A percentile compares a stretch with the other conserved stretches of the same genome.
phyloP scores from a whole-genome alignment of 2,797 vertebrate species.

The Merluccius polli region DNA sequence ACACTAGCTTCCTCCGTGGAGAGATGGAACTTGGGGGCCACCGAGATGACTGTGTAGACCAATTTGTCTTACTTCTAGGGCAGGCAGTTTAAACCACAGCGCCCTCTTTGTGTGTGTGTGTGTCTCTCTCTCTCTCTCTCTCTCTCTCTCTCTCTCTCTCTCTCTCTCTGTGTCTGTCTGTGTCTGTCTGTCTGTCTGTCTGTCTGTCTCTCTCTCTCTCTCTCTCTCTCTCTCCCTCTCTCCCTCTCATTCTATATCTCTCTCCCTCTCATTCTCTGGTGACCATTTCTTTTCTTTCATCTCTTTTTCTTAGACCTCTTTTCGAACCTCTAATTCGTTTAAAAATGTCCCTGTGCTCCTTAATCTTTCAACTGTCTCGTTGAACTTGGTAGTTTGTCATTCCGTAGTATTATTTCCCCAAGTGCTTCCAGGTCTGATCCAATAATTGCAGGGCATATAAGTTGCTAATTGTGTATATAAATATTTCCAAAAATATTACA shows the following conservation, averaged over 20 bases:
- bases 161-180: conserved; percentile 39
- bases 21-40: conserved; percentile 47
- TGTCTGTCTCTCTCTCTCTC: not conserved
- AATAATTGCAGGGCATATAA: not conserved
- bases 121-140: conserved; percentile 32
- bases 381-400: conserved; percentile 11
- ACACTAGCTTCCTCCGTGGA: conserved; percentile 55
- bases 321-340: not conserved
- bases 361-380: conserved; percentile 11
- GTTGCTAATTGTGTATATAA: not conserved
- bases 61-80: conserved; percentile 70
- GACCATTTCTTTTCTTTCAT: not conserved
- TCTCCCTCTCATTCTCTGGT: not conserved
- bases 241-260: not conserved
- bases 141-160: conserved; percentile 37
- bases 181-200: conserved; percentile 2
- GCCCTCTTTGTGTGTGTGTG: conserved; percentile 34
- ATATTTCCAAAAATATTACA: not conserved
- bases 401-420: conserved; percentile 4
- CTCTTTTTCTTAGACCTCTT: not conserved
- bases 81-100: conserved; percentile 57
- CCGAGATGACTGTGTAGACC: conserved; percentile 48
- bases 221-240: not conserved
- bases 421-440: not conserved
- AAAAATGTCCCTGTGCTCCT: not conserved